Base-by-base conservation (phyloP, 2,113 vertebrate genomes). In the Gobius niger region DNA sequence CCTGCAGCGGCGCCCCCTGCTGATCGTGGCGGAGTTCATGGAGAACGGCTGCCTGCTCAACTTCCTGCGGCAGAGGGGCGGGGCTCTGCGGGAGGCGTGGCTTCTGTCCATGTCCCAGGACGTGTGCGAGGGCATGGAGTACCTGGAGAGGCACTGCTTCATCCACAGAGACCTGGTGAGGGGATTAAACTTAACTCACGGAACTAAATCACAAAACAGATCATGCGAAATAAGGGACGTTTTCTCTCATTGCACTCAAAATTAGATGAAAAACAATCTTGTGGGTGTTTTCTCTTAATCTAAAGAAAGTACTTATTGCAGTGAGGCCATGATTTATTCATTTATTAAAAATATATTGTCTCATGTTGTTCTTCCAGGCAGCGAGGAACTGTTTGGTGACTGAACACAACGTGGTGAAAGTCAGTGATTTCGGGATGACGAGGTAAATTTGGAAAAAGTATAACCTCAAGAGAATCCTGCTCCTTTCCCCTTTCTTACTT, bases 321-420 rank as follows among this genome's bases (percentile, higher is more conserved):
- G 24, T 34, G 24, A 34, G 24, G 5, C 24, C 24, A 34, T 34
- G 24, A 34, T 34, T 3, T 34, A 24, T 34, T 34, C 24, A 34
- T 34, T 2, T 50, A 15, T 50, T 4, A 15, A 50, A 50, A 6
- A 14, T 50, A 14, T 2, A 14, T 34, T 54, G 0, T 72, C 24
- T 34, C 24, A 34, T 34, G 68, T 41, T 56, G 2, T 50, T 1
- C 60, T 41, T 61, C 3, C 65, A 96, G 96, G 96, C 95, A 0
- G 95, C 95, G 64, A 93, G 95, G 68, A 96, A 96, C 87, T 96
- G 95, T 88, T 91, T 96, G 87, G 91, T 96, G 44, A 93, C 85
- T 0, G 85, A 86, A 1, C 85, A 92, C 19, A 90, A 91, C 0
- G 57, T 93, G 1, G 93, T 97, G 66, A 96, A 97, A 83, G 94